phyloP scores from a whole-genome alignment of 2,113 vertebrate species.

The Grammomys dolichurus region DNA sequence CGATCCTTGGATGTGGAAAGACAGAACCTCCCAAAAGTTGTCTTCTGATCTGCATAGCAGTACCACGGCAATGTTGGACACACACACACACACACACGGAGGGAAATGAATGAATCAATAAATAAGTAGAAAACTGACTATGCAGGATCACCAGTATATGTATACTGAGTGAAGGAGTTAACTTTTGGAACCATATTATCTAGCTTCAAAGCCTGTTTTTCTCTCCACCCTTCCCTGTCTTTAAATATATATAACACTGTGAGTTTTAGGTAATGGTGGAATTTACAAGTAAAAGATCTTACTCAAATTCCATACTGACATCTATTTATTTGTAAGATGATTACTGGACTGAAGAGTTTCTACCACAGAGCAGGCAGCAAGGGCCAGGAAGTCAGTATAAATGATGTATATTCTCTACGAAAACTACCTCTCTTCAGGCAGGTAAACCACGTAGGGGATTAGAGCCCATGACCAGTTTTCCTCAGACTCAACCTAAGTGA shows the following conservation, averaged over 20 bases:
- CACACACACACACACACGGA: not conserved
- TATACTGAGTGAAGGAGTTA: not conserved
- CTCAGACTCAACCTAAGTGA: not conserved
- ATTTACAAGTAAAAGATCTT: constrained; percentile 37
- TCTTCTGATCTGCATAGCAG: not conserved
- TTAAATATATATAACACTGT: not conserved
- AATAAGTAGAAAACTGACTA: not conserved
- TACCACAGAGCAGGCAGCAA: not conserved
- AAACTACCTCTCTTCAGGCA: constrained; percentile 6
- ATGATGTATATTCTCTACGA: not conserved
- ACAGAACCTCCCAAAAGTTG: not conserved
- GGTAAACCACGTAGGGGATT: not conserved
- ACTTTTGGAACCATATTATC: constrained; percentile 16
- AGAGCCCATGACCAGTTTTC: not conserved
- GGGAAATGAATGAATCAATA: not conserved
- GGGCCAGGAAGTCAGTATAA: not conserved
- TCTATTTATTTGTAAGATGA: constrained; percentile 42
- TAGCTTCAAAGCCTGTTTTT: not conserved
- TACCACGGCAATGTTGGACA: not conserved
- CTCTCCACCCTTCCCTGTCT: not conserved
- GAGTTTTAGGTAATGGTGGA: constrained; percentile 23
- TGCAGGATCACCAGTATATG: not conserved
- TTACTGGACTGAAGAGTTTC: not conserved
- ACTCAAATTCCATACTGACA: not conserved
- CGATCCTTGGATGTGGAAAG: not conserved